phyloP scores from a whole-genome alignment of 1,140 invertebrate species.

The Drosophila quadrilineata region DNA sequence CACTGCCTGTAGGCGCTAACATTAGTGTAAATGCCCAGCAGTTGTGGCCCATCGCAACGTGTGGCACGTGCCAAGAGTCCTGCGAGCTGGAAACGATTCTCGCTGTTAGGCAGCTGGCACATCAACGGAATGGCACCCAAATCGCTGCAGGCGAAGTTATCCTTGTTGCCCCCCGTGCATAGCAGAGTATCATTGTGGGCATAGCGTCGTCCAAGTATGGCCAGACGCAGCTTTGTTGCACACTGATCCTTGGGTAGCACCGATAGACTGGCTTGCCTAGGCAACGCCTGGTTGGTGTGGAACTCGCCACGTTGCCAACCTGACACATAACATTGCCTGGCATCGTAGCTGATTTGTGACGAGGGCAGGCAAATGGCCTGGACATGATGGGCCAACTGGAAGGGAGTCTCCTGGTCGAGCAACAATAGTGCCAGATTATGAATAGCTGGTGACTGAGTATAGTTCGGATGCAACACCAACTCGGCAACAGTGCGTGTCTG shows the following conservation, averaged over 20 bases:
- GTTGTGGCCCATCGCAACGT: slow-evolving; percentile 45
- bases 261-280: slow-evolving; percentile 44
- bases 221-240: slow-evolving; percentile 39
- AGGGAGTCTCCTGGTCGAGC: slow-evolving; percentile 16
- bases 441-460: slow-evolving; percentile 33
- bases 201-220: slow-evolving; percentile 43
- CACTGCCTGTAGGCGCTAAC: slow-evolving; percentile 45
- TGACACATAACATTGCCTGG: slow-evolving; percentile 54
- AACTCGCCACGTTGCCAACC: slow-evolving; percentile 49
- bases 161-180: slow-evolving; percentile 55
- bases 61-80: slow-evolving; percentile 45
- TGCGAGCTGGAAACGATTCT: slow-evolving; percentile 43
- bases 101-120: slow-evolving; percentile 39
- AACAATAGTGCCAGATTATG: slow-evolving; percentile 53
- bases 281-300: slow-evolving; percentile 21
- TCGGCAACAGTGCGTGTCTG: slow-evolving; percentile 36
- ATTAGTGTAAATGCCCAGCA: slow-evolving; percentile 56
- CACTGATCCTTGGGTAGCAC: slow-evolving; percentile 54
- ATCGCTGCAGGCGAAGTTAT: slow-evolving; percentile 47
- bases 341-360: slow-evolving; percentile 37
- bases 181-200: slow-evolving; percentile 44
- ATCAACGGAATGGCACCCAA: slow-evolving; percentile 45
- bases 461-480: slow-evolving; percentile 48
- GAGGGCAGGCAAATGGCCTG: slow-evolving; percentile 56
- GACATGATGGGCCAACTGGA: slow-evolving; percentile 27